Evolutionary conservation across 2,113 vertebrate genomes (phyloP), one percentile per base, ranked within the genome.

Genomic region (Ellobius talpinus): DNA sequence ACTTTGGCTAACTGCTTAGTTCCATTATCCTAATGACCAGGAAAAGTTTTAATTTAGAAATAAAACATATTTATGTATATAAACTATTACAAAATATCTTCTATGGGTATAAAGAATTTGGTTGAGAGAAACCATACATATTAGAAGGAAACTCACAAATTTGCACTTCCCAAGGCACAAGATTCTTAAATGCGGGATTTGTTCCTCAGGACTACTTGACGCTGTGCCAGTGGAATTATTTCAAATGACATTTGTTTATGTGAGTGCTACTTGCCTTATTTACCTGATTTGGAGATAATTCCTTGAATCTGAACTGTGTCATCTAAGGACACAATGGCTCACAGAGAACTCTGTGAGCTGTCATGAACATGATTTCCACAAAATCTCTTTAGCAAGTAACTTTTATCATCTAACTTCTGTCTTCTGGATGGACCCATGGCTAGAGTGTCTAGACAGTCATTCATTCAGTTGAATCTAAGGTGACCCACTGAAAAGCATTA

Each of bases 21-120:
- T 92, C 73, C 97, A 31, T 47, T 74, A 36, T 70, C 33, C 24
- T 52, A 73, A 61, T 84, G 90, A 90, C 11, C 39, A 92, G 65
- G 1, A 87, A 63, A 91, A 3, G 13, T 36, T 68, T 17, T n/a
- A 17, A 68, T 33, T 68, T 33, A 13, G 13, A 24, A 68, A 33
- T 68, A 68, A 68, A 68, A 68, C 13, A 33, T 66, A 14, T 33
- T 68, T 68, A 12, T 79, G 0, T 74, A 17, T 90, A 45, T 73
- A 72, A 90, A n/a, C 17, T 81, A 87, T 42, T 58, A 58, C 63
- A 70, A 87, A 84, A 90, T 95, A 42, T 4, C 19, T 55, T 2
- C 61, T 13, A 11, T 81, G 77, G 0, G 52, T 88, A 58, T 90
- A 87, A 85, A 88, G 8, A 55, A 76, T 81, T 66, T 96, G 3